These are phyloP conservation scores for Drosophila takahashii DNA, from an alignment of 1,140 invertebrate genomes.

Conservation along the genomic window DNA sequence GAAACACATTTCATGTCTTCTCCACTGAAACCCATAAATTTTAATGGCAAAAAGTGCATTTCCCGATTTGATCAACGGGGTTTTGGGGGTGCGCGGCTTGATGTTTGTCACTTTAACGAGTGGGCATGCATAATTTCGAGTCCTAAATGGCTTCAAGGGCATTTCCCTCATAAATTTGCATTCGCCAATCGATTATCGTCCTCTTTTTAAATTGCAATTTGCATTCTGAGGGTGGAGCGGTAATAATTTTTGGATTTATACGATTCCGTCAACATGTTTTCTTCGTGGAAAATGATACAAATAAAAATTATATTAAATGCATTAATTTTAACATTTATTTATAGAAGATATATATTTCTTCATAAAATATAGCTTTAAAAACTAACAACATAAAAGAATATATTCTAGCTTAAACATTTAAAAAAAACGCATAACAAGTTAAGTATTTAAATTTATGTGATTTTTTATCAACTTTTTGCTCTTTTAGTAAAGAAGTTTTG, in stretches of 20 bases:
- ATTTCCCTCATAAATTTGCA: conserved; percentile 51
- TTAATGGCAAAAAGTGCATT: conserved; percentile 79
- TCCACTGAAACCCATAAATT: conserved; percentile 61
- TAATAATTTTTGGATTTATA: conserved; percentile 8
- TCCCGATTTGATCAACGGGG: conserved; percentile 25
- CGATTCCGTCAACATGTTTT: background rate
- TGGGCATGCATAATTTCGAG: conserved; percentile 80
- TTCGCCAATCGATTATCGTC: conserved; percentile 39
- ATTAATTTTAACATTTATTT: no score
- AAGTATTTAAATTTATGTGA: no score
- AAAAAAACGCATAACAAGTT: no score
- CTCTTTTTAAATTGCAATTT: conserved; percentile 64
- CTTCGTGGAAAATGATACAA: background rate
- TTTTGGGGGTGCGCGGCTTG: conserved; percentile 7
- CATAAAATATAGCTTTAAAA: no score
- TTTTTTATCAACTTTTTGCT: no score
- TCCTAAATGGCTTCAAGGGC: conserved; percentile 74
- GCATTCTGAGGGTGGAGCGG: conserved; percentile 1
- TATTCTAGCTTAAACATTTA: no score
- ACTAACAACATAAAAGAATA: no score
- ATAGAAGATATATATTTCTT: no score
- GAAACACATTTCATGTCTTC: conserved; percentile 42
- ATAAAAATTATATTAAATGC: no score
- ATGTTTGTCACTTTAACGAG: conserved; percentile 67
- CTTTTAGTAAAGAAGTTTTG: background rate